phyloP scores from a whole-genome alignment of 2,797 vertebrate species.

The Sebastes vulpes region DNA sequence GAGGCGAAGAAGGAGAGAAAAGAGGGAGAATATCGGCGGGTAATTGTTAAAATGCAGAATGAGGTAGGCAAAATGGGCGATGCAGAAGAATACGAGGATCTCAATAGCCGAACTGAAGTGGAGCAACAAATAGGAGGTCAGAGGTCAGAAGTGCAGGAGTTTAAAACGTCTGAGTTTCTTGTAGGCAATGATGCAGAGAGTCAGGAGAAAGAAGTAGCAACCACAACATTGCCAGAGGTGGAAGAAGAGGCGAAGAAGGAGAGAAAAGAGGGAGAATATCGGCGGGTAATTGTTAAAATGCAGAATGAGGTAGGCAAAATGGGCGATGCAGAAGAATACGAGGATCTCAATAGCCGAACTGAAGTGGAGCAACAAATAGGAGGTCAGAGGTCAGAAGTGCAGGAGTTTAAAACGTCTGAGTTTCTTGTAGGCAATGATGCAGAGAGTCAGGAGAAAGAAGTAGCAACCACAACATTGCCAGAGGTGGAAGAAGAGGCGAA shows the following conservation, averaged over 20 bases:
- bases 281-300: not conserved
- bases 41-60: not conserved
- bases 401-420: not conserved
- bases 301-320: not conserved
- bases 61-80: not conserved
- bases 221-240: not conserved
- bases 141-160: not conserved
- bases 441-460: not conserved
- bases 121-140: not conserved
- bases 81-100: not conserved
- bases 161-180: not conserved
- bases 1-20: slow-evolving; percentile 5
- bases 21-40: slow-evolving; percentile 29
- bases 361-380: not conserved
- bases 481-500: slow-evolving; percentile 6
- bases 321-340: not conserved
- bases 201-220: not conserved
- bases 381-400: not conserved
- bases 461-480: not conserved
- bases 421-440: not conserved
- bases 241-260: slow-evolving; percentile 13
- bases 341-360: not conserved
- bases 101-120: not conserved
- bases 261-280: slow-evolving; percentile 35
- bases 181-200: not conserved